phyloP scores from a whole-genome alignment of 2,888 invertebrate genomes.

The Eilema caniola region DNA sequence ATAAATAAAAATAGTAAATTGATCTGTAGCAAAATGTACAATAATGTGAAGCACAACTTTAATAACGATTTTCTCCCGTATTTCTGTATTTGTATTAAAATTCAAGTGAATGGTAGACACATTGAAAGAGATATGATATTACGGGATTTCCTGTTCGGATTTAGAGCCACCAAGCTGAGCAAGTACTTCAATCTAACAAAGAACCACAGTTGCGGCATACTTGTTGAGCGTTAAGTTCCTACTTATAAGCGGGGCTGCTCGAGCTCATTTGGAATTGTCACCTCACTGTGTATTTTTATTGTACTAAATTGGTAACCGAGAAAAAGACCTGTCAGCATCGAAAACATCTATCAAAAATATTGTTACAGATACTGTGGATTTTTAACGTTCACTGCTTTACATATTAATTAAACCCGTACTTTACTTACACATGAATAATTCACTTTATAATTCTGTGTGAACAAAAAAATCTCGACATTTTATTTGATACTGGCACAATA shows the following conservation, averaged over 20 bases:
- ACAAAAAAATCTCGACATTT: conserved; percentile 34
- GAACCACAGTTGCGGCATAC: neutral
- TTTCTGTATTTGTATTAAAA: too few relatives aligned
- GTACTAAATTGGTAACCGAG: neutral
- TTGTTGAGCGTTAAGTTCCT: conserved; percentile 4
- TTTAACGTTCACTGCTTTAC: conserved; percentile 23
- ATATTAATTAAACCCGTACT: conserved; percentile 28
- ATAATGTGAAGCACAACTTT: too few relatives aligned
- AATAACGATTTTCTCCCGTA: too few relatives aligned
- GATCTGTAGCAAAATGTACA: too few relatives aligned
- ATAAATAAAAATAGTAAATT: neutral
- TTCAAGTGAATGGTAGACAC: neutral
- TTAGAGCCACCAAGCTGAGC: neutral
- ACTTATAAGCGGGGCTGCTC: neutral
- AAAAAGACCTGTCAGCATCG: conserved; percentile 26
- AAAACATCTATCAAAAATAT: conserved; percentile 35
- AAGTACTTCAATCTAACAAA: neutral
- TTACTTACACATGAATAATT: conserved; percentile 20
- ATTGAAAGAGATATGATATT: neutral
- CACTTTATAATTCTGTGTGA: conserved; percentile 25
- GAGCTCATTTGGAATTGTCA: neutral
- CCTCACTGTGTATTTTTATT: neutral
- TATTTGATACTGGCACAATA: conserved; percentile 46
- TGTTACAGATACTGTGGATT: conserved; percentile 26
- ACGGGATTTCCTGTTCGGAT: neutral